Evolutionary conservation across 2,888 invertebrate genomes (phyloP), one percentile per base, ranked within the genome.

Genomic region (Nowickia ferox): DNA sequence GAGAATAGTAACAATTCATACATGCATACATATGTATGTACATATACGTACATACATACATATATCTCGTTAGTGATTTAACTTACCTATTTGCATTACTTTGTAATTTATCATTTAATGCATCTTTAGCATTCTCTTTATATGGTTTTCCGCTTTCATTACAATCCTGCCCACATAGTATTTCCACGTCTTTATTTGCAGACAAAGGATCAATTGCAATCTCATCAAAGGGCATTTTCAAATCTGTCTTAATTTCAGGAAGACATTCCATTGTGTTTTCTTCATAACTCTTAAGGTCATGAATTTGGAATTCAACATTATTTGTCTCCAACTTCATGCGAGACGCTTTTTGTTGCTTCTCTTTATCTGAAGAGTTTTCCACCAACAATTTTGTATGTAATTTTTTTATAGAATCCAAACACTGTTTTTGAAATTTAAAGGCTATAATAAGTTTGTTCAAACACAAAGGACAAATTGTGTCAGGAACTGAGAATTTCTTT

Each of bases 371-470:
- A 2, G 1, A 5, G 2, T 44, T 63, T 53, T 48, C 15, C 1
- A 40, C 5, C 15, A 22, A 19, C 15, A 40, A 11, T 22, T 55
- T 30, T 30, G 30, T 59, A 30, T 53, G n/a, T 13, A 69, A 61
- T 38, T 63, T 74, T 51, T 57, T 22, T 30, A 80, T 0, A 1
- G 93, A 93, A 59, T 91, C 90, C 86, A 94, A 93, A 86, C 93
- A 94, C 88, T 93, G 92, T 77, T 91, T 88, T 87, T 93, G 93
- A 88, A 94, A 94, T 53, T 91, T 89, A 88, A 94, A 94, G 11
- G 94, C 91, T 11, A 93, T 91, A 74, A 94, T 91, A n/a, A 95
- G 92, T 74, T 93, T 91, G 76, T 92, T 92, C 1, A 93, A 92
- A 90, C 95, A 96, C 13, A 92, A 8, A 13, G 2, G n/a, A 48